Evolutionary conservation across 2,888 invertebrate species (phyloP), one percentile per base, ranked within the genome.

Genomic region (Lobophora halterata): DNA sequence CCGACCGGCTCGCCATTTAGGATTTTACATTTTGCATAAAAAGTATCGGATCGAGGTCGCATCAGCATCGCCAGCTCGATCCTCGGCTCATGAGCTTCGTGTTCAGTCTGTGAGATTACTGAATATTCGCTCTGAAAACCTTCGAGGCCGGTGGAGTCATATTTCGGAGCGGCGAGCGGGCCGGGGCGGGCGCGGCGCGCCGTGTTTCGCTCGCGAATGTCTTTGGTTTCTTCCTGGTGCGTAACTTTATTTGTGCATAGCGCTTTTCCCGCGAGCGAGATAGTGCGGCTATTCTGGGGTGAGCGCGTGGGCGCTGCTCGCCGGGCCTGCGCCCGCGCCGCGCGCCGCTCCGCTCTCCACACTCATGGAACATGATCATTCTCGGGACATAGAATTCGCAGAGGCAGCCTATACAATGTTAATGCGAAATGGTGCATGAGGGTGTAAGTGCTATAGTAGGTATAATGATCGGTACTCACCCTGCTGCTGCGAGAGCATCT

Each of bases 401-500:
- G 43, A 33, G 44, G 66, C 67, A 54, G 38, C 46, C 30, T 39
- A 49, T 42, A 55, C 27, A 35, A 20, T 32, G 45, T 43, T 36
- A 39, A 49, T 16, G 38, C 37, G 42, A 37, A 30, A 49, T 45
- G 48, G 19, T 18, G 32, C 12, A 29, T 29, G 41, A 21, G 8
- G n/a, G 4, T 1, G 3, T 7, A 30, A 12, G 37, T 23, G 2
- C 12, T 18, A 9, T n/a, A 7, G 7, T 17, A 26, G 9, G 8
- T 13, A 14, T 4, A 7, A 16, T 3, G 2, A 4, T 10, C 0
- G 30, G 35, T 28, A 58, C 64, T 49, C 46, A 63, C 57, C 58
- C 57, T 61, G 47, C 92, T 93, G 93, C 80, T 92, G 92, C 62
- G 89, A 86, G 85, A 93, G 92, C 88, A 93, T 90, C 86, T 95